Conservation (phyloP, 2,113 vertebrate species). For the Nothocercus julius region DNA sequence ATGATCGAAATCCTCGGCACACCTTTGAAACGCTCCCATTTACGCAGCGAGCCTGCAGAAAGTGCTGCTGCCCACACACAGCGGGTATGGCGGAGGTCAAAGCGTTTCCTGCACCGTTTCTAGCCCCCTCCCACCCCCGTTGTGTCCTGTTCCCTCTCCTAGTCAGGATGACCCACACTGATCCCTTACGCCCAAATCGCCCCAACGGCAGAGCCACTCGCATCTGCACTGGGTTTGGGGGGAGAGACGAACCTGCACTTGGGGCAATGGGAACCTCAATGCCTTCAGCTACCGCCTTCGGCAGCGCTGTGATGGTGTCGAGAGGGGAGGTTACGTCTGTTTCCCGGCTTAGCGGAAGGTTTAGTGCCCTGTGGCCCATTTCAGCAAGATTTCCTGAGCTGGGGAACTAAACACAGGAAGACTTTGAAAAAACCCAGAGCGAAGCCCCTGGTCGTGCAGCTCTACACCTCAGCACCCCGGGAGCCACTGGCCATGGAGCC, state of each 20-base stretch:
- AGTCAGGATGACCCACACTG: background rate
- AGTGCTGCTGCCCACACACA: background rate
- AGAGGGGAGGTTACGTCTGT: background rate
- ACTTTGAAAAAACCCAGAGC: fast-evolving
- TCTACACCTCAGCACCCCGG: background rate
- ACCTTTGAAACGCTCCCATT: background rate
- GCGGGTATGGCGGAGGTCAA: background rate
- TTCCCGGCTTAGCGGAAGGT: fast-evolving
- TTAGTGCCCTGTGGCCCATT: fast-evolving
- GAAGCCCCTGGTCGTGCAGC: background rate
- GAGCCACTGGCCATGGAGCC: background rate
- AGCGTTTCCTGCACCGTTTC: background rate
- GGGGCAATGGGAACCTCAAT: fast-evolving
- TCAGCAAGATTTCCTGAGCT: background rate
- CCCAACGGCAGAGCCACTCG: background rate
- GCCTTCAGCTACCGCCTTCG: background rate
- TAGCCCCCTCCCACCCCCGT: background rate
- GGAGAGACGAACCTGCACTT: fast-evolving
- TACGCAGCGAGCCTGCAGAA: background rate
- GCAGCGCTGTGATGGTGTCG: fast-evolving
- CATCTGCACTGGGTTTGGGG: background rate
- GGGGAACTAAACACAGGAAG: fast-evolving
- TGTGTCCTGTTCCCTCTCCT: fast-evolving
- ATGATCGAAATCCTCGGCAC: background rate
- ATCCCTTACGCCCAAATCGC: background rate